Evolutionary conservation across 2,797 vertebrate genomes (phyloP).

Genomic region (Valencia hispanica): DNA sequence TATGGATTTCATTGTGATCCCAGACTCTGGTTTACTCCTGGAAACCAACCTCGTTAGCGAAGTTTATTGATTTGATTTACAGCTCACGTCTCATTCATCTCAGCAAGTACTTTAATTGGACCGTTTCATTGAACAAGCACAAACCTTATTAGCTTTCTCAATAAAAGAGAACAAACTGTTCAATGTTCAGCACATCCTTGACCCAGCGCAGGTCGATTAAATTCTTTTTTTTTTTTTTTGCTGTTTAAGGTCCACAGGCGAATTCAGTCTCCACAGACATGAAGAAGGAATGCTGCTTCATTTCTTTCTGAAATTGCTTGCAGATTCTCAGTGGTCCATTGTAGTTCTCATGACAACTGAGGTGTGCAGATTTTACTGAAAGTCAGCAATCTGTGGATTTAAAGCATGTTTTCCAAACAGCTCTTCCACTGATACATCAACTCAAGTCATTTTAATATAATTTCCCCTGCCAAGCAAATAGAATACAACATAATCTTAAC

Average conservation of each 20-base stretch:
- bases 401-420: constrained; percentile 1
- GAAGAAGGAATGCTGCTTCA: constrained; percentile 7
- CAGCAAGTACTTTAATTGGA: constrained; percentile 38
- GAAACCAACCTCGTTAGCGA: constrained; percentile 55
- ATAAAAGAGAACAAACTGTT: constrained; percentile 57
- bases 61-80: constrained; percentile 57
- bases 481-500: neutral
- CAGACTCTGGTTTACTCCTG: constrained; percentile 16
- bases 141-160: constrained; percentile 56
- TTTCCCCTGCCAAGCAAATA: neutral
- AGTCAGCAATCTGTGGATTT: constrained; percentile 6
- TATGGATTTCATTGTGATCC: neutral
- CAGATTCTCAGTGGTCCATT: constrained; percentile 3
- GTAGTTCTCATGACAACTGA: constrained; percentile 3
- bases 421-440: neutral
- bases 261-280: constrained; percentile 27
- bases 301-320: constrained; percentile 18
- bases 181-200: constrained; percentile 35
- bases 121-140: constrained; percentile 57
- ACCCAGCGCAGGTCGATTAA: constrained; percentile 32
- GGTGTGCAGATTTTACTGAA: constrained; percentile 26
- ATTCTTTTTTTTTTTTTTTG: constrained; percentile 22
- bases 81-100: constrained; percentile 46
- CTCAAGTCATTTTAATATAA: neutral
- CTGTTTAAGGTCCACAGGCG: constrained; percentile 19